Evolutionary conservation across 1,140 invertebrate species (phyloP), one percentile per base, ranked within the genome.

Genomic region (Pseudomyrmex pallidus): DNA sequence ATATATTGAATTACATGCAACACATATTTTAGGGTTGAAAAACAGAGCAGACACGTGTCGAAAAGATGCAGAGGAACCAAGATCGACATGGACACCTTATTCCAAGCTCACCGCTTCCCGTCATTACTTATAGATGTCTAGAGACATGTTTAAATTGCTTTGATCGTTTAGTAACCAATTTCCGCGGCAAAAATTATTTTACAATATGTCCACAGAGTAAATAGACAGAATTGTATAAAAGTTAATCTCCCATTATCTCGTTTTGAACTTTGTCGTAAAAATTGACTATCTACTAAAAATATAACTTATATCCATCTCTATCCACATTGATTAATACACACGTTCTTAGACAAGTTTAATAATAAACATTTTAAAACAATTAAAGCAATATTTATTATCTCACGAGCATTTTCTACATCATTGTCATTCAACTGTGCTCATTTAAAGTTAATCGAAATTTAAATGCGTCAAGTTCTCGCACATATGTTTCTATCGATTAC

Each of bases 11-110:
- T 35, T 35, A 35, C 2, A 70, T 13, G 20, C 1, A 25, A 59
- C 8, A 1, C 50, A 46, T 83, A 56, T 83, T 83, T 63, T 83
- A 83, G 82, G 73, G 82, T 46, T 83, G 82, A 83, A 83, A 15
- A 82, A 74, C n/a, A 74, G 46, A 46, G 72, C 63, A 66, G 56
- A 63, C 20, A 68, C 61, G 9, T 48, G 62, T 68, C 63, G 17
- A 67, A 70, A 57, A n/a, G 17, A 78, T 70, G 64, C 76, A 35
- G 54, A 48, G 54, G 54, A 80, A 48, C n/a, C 54, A 80, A 59
- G 22, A 80, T 44, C 48, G 20, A 52, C 62, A 67, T 62, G 64
- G 83, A 72, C 57, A 70, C 35, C 63, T 82, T 50, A 44, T 57
- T 66, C 35, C 59, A 35, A 82, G 63, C 52, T 73, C 50, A 56